Evolutionary conservation across 1,140 invertebrate genomes (phyloP).

Genomic region (Magallana angulata): DNA sequence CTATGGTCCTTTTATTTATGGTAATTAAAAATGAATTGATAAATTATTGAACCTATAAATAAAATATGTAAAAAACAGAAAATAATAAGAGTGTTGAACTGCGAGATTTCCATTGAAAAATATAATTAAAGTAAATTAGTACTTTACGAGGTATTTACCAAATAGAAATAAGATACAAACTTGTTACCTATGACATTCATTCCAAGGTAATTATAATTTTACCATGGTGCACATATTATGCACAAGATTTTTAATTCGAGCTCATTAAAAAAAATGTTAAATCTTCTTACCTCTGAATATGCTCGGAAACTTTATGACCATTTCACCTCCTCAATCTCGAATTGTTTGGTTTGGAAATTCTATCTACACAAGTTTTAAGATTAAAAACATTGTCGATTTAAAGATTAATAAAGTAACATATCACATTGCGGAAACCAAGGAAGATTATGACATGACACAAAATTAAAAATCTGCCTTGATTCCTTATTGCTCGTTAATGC

Average conservation of each 20-base stretch:
- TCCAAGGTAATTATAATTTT: neutral
- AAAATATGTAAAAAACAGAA: too few species aligned
- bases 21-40: too few species aligned
- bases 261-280: neutral
- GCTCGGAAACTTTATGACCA: slow-evolving; percentile 16
- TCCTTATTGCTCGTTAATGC: slow-evolving; percentile 10
- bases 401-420: neutral
- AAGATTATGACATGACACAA: neutral
- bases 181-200: neutral
- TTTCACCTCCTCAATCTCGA: neutral
- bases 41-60: too few species aligned
- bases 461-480: neutral
- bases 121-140: too few species aligned
- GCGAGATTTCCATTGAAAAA: too few species aligned
- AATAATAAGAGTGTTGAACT: too few species aligned
- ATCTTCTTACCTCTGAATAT: slow-evolving; percentile 24
- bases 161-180: neutral
- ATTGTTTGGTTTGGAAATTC: neutral
- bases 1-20: too few species aligned
- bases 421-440: slow-evolving; percentile 8
- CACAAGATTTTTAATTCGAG: neutral
- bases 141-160: neutral
- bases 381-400: slow-evolving; percentile 8
- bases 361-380: neutral
- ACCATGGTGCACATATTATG: neutral